Conservation (phyloP, 2,113 vertebrate species). For the Bos javanicus region DNA sequence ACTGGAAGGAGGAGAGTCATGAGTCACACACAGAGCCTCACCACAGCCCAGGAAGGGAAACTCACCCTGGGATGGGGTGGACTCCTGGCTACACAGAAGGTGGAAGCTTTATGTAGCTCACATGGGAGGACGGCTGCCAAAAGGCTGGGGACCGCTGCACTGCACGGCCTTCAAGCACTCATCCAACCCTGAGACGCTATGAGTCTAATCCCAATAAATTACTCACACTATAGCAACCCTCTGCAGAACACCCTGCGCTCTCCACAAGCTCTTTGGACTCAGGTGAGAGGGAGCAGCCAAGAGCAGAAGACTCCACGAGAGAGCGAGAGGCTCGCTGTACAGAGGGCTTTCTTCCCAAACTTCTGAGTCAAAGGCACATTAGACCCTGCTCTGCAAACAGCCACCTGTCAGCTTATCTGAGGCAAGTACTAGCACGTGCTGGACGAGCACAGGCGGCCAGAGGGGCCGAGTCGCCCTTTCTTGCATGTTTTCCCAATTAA, state of each 20-base stretch:
- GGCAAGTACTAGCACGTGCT: not conserved
- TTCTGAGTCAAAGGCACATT: not conserved
- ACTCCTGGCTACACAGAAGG: not conserved
- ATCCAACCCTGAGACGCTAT: not conserved
- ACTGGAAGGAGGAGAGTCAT: not conserved
- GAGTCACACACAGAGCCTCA: not conserved
- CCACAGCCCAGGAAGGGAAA: not conserved
- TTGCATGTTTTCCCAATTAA: constrained; percentile 33
- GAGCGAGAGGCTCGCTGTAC: not conserved
- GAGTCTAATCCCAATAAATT: not conserved
- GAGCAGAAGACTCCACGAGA: not conserved
- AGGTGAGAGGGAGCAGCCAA: not conserved
- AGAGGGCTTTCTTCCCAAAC: constrained; percentile 44
- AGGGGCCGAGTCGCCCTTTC: not conserved
- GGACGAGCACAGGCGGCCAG: not conserved
- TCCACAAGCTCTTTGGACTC: not conserved
- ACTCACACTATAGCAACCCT: fast-evolving
- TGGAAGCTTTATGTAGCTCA: not conserved
- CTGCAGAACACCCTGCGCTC: fast-evolving
- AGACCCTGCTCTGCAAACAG: not conserved
- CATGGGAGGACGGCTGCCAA: fast-evolving
- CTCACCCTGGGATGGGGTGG: fast-evolving
- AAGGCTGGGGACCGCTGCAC: not conserved
- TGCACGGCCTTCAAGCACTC: not conserved
- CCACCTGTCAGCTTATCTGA: constrained; percentile 20